A percentile compares a stretch with the other conserved stretches of the same genome.
Conservation (phyloP, 2,113 vertebrate genomes). For the Paraplagusia blochii region DNA sequence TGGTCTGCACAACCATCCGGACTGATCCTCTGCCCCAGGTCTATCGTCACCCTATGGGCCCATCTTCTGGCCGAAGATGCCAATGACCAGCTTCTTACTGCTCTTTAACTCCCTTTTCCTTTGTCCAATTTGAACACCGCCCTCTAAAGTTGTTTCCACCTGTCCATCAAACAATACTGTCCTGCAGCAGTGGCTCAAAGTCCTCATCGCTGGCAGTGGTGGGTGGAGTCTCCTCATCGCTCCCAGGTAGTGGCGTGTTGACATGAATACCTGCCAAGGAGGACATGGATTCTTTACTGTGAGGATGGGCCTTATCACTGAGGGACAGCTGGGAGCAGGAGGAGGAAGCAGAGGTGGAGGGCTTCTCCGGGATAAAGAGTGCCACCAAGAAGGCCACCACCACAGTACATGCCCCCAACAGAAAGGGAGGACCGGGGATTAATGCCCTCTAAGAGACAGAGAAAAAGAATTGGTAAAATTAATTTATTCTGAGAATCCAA, state of each 20-base stretch:
- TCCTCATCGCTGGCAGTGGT: constrained; percentile 78
- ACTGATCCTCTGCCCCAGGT: constrained; percentile 1
- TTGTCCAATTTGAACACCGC: background rate
- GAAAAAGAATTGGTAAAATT: background rate
- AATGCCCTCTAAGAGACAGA: constrained; percentile 66
- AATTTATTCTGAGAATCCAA: no score
- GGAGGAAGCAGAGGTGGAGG: constrained; percentile 30
- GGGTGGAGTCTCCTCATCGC: constrained; percentile 80
- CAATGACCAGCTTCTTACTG: background rate
- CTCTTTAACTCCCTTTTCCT: constrained; percentile 1
- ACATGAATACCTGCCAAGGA: constrained; percentile 72
- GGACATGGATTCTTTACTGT: constrained; percentile 77
- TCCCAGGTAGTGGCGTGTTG: constrained; percentile 76
- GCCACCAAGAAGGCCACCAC: constrained; percentile 89
- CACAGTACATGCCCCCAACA: constrained; percentile 88
- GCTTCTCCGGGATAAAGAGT: constrained; percentile 90
- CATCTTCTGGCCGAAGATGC: constrained; percentile 7
- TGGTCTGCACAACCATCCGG: constrained; percentile 6
- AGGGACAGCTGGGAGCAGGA: constrained; percentile 53
- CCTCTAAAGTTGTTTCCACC: background rate
- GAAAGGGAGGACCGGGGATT: constrained; percentile 91
- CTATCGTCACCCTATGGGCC: background rate
- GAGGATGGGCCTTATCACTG: constrained; percentile 67
- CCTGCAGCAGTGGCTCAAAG: constrained; percentile 88
- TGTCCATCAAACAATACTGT: constrained; percentile 83